Percentiles rank a stretch among this genome's conserved stretches.
These are phyloP conservation scores for Rhopalosiphum padi DNA, from an alignment of 1,140 invertebrate species.

Conservation along the genomic window DNA sequence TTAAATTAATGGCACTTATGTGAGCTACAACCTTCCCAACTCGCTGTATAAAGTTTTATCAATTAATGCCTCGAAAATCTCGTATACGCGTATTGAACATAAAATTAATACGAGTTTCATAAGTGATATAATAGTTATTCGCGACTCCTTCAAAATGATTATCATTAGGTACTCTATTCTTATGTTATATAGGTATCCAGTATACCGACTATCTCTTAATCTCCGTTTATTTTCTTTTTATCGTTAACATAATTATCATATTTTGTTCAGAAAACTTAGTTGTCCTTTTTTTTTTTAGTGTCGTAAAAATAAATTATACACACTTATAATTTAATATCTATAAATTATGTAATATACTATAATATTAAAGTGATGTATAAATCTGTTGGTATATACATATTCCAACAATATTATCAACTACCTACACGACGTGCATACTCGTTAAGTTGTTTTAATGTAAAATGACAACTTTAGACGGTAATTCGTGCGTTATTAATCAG, in stretches of 20 bases:
- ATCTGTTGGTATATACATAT: background rate
- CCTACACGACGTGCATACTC: background rate
- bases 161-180: background rate
- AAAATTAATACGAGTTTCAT: background rate
- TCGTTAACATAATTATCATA: background rate
- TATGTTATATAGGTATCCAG: background rate
- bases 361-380: no score
- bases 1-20: background rate
- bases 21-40: background rate
- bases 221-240: background rate
- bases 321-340: background rate
- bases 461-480: constrained; percentile 42
- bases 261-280: background rate
- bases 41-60: background rate
- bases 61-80: background rate
- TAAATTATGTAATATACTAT: background rate
- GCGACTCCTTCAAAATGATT: background rate
- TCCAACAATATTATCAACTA: background rate
- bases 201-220: background rate
- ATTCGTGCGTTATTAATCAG: constrained; percentile 41
- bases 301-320: background rate
- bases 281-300: background rate
- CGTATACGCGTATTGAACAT: background rate
- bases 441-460: constrained; percentile 21
- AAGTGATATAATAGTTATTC: background rate